Evolutionary conservation across 2,113 vertebrate species (phyloP).

Genomic region (Campylorhamphus procurvoides): DNA sequence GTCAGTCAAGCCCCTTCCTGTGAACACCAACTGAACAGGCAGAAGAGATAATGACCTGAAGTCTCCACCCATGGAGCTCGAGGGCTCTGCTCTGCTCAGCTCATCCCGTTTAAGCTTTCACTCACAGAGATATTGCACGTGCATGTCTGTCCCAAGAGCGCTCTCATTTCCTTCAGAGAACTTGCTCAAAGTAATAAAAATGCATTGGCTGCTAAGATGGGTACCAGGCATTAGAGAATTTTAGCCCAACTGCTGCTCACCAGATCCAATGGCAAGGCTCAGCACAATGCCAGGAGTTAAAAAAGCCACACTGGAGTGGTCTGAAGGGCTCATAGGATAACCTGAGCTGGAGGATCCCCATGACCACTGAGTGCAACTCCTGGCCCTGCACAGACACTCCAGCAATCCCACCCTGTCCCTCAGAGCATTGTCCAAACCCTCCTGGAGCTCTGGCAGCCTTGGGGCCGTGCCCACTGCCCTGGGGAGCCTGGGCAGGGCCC

Average conservation of each 20-base stretch:
- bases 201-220: background rate
- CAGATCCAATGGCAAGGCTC: background rate
- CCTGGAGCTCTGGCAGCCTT: background rate
- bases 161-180: background rate
- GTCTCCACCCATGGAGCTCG: background rate
- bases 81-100: background rate
- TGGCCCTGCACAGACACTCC: fast-evolving
- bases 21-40: background rate
- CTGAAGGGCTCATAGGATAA: background rate
- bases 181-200: background rate
- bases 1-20: background rate
- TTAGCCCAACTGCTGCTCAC: background rate
- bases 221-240: background rate
- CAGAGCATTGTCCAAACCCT: background rate
- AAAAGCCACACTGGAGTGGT: too few species aligned
- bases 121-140: fast-evolving
- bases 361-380: fast-evolving
- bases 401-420: background rate
- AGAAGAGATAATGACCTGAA: background rate
- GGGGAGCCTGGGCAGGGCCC: background rate
- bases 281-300: background rate
- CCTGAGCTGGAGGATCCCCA: background rate
- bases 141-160: fast-evolving
- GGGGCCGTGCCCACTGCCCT: background rate
- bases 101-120: background rate